Evolutionary conservation across 2,797 vertebrate species (phyloP).

Genomic region (Dendrocincla tyrannina): DNA sequence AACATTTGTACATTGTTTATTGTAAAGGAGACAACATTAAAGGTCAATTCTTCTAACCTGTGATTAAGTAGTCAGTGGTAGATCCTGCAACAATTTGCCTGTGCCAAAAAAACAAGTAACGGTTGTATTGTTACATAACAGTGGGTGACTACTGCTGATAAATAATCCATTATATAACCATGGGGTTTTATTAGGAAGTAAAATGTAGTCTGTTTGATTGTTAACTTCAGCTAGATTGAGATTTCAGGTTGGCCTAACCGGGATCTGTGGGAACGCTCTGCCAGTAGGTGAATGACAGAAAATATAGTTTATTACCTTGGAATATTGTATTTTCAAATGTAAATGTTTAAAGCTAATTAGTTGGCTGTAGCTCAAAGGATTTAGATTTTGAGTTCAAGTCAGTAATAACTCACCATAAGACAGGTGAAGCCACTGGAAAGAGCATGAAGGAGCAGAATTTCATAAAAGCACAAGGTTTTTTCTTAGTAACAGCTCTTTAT

Average conservation of each 20-base stretch:
- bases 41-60: neutral
- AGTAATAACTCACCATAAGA: neutral
- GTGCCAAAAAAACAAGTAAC: neutral
- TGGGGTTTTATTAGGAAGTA: neutral
- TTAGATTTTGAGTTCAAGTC: neutral
- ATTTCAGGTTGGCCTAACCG: neutral
- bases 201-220: neutral
- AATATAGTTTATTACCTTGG: neutral
- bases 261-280: neutral
- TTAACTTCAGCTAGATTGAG: neutral
- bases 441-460: neutral
- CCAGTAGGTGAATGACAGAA: neutral
- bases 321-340: neutral
- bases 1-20: neutral
- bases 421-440: neutral
- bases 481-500: neutral
- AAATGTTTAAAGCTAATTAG: neutral
- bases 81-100: neutral
- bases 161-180: neutral
- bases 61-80: neutral
- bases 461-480: neutral
- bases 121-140: rapidly evolving
- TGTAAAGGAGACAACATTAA: neutral
- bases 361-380: neutral
- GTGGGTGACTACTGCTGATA: neutral